Conservation (phyloP, 2,888 invertebrate genomes). For the Orthonychiurus folsomi region DNA sequence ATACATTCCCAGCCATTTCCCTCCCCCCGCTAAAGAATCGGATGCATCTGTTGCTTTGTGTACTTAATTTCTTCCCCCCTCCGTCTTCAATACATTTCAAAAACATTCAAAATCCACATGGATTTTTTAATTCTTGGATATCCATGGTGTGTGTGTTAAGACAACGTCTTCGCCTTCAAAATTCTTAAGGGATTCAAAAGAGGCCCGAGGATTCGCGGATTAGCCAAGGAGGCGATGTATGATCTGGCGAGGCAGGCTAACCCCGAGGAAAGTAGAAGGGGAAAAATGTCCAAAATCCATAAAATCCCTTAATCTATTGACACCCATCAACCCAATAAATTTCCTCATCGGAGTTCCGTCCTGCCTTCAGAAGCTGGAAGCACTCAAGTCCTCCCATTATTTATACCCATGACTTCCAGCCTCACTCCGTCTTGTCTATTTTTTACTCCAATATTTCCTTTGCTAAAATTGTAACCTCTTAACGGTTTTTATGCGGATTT, state of each 20-base stretch:
- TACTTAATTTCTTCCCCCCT: background rate
- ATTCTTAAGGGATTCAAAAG: background rate
- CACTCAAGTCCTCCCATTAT: too few species aligned
- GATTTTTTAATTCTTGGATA: background rate
- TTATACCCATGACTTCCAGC: too few species aligned
- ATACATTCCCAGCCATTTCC: background rate
- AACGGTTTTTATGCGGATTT: background rate
- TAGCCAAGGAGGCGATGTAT: background rate
- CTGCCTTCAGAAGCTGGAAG: too few species aligned
- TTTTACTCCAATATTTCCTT: too few species aligned
- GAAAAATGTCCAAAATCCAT: slow-evolving; percentile 26
- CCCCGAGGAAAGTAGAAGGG: background rate
- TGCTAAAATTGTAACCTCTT: too few species aligned
- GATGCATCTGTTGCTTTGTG: background rate
- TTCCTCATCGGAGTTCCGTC: slow-evolving; percentile 16
- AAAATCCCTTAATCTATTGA: slow-evolving; percentile 33
- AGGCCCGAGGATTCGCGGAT: background rate
- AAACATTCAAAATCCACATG: background rate
- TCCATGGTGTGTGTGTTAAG: background rate
- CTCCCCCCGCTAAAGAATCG: too few species aligned
- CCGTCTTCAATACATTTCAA: background rate
- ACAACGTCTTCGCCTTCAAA: background rate
- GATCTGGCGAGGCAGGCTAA: background rate
- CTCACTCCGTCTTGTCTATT: too few species aligned
- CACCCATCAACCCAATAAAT: slow-evolving; percentile 32